Base-by-base conservation (phyloP, 1,140 invertebrate species). In the Ridgeia piscesae region DNA sequence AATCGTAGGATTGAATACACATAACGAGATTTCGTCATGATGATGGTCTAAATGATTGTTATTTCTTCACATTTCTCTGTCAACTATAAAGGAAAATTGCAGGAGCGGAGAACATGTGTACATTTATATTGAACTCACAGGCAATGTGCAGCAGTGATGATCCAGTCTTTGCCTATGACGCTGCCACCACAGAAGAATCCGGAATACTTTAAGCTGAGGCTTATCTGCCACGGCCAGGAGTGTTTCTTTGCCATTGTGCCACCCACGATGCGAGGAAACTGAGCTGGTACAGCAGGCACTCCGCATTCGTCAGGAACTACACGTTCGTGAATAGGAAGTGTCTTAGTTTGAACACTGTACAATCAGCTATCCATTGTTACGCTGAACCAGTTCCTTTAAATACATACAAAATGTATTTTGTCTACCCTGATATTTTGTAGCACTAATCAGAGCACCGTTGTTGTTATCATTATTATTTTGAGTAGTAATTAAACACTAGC, bases 211-310 rank as follows among this genome's bases (percentile, higher is more conserved):
- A 34, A 33, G 11, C 14, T 33, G 35, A 34, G 33, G 17, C 34
- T 90, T 31, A 34, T 90, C 89, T 34, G 89, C 89, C 34, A 90
- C 89, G 89, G 35, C 89, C 33, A 90, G 14, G 35, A 90, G 89
- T 90, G 31, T 33, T 35, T 27, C 33, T 90, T 90, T 90, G 89
- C 21, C 89, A 17, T 27, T 6, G 33, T 34, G 89, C 35, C 34
- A 34, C 35, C 35, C 33, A 90, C 35, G 35, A 90, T 90, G 33
- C 89, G 89, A 8, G 89, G 89, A 33, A 90, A 90, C 89, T 34
- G 34, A 11, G 89, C 31, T 34, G 89, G 17, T 14, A 90, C n/a
- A 21, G 33, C 35, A 90, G 89, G 89, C 35, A 90, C 17, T 33
- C 31, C 89, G 9, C 89, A 90, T 0, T 90, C 34, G n/a, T 33